Evolutionary conservation across 2,888 invertebrate genomes (phyloP), one percentile per base, ranked within the genome.

Genomic region (Leptinotarsa haldemani): DNA sequence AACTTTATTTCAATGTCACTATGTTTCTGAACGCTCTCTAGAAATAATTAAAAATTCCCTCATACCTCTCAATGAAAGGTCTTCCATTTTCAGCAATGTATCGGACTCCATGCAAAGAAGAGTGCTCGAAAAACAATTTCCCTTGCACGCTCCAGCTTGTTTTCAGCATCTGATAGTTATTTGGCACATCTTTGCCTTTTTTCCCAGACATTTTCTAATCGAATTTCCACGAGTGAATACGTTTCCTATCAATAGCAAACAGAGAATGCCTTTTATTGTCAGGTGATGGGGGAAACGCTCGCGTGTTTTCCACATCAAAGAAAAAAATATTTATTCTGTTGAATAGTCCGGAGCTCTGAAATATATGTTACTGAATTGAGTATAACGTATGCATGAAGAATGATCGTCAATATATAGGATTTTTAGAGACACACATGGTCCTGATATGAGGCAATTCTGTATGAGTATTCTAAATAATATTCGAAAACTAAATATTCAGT

Each of bases 41-140:
- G 1, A 40, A 40, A 40, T 40, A 50, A 50, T n/a, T 15, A 12
- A 50, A 25, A 15, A 22, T 46, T 40, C 63, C 46, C 56, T 76
- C 89, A 84, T 83, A 94, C 94, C 93, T 94, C 88, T 95, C 95
- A 83, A 92, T 92, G 85, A 93, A 91, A 2, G 94, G 94, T 65
- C 94, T 88, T 22, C 92, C 92, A 75, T 90, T 90, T 85, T 95
- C 94, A 2, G 94, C 93, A 70, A 95, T 94, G 81, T 95, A 95
- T 30, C 93, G 90, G 0, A 95, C 93, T 18, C 95, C 95, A 84
- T 95, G 95, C 52, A 95, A 88, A 0, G 94, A 93, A 0, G 94
- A 94, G 83, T 94, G 92, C 81, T 93, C 91, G 83, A 94, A 94
- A 86, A 94, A 94, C 83, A 93, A 92, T 73, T 91, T 91, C 0